Evolutionary conservation across 2,797 vertebrate species (phyloP), one percentile per base, ranked within the genome.

Genomic region (Amphiprion clarkii): DNA sequence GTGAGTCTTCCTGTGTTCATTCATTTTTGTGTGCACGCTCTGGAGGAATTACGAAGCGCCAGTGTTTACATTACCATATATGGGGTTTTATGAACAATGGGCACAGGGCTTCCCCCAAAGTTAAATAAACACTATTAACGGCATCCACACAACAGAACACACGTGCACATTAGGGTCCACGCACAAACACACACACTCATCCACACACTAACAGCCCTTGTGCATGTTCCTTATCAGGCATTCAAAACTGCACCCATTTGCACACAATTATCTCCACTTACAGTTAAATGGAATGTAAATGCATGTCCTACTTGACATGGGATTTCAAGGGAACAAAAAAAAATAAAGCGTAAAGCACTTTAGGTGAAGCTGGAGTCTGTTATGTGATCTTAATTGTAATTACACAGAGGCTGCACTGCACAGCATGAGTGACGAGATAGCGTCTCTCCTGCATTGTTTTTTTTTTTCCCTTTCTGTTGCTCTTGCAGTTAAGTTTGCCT

Each of bases 1-100:
- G 91, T 81, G 86, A 88, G 89, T 93, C 92, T 96, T 95, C 95
- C 95, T 95, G 95, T 94, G 92, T 95, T 96, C 95, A 96, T 96
- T 96, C 94, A 95, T 88, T 90, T 93, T 93, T 90, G 82, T 88
- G 79, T 88, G 85, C 83, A 84, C 58, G 69, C 85, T 85, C 87
- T 72, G 78, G 91, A 87, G 88, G 85, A 89, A 85, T 91, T 86
- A 89, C 87, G 60, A 88, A 94, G 83, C 81, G 8, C 67, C 74
- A 39, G 86, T 94, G 93, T 95, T 95, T 93, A 95, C 93, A 92
- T 88, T 90, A 85, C 95, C 94, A 94, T 95, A 95, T 93, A 95
- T 91, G 94, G 94, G 86, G 51, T 82, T 92, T 79, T 84, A 79
- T 81, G 92, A 93, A 89, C 86, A 90, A 88, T 90, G 86, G 86